Base-by-base conservation (phyloP, 2,113 vertebrate species). In the Clarias magur region DNA sequence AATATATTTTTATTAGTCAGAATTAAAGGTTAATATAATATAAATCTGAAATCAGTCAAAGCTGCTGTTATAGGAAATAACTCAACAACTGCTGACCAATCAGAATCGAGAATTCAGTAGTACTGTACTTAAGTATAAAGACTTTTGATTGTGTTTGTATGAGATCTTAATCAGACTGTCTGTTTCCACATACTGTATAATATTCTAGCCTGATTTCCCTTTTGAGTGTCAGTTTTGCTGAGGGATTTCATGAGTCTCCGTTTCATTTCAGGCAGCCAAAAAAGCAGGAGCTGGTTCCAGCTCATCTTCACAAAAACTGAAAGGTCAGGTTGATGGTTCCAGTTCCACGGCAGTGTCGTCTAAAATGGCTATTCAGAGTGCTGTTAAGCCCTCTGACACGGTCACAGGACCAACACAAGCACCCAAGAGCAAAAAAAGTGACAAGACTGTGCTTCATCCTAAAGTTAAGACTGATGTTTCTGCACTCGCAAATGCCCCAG, bases 281-380 rank as follows among this genome's bases (percentile, higher is more conserved):
- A 73, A 84, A 54, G 60, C 88, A 56, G 83, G 59, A 53, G 59
- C 65, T 75, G 59, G 4, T 17, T 78, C 89, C 11, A 90, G 80
- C 8, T 23, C 79, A 3, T 25, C 68, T 82, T 63, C 80, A 34
- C 85, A 81, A 81, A 89, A 88, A 73, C 79, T 76, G 75, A 83
- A 82, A 72, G 82, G 86, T 87, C 27, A 84, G 2, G 19, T 54
- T 57, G 86, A 91, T 60, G 83, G 70, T 79, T 62, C 78, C 7
- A 78, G 42, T 62, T n/a, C 79, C 34, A 17, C 79, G 23, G 38
- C 87, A 17, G 95, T 95, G 79, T 94, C 94, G 84, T 94, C 94
- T 0, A 94, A 96, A 88, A 95, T 94, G 27, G 94, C 96, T 62
- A 94, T 90, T 88, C 95, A 95, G 89, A 80, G 60, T 30, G 63